These are phyloP conservation scores for Siniperca undulata DNA, from an alignment of 2,797 vertebrate species.

Conservation along the genomic window DNA sequence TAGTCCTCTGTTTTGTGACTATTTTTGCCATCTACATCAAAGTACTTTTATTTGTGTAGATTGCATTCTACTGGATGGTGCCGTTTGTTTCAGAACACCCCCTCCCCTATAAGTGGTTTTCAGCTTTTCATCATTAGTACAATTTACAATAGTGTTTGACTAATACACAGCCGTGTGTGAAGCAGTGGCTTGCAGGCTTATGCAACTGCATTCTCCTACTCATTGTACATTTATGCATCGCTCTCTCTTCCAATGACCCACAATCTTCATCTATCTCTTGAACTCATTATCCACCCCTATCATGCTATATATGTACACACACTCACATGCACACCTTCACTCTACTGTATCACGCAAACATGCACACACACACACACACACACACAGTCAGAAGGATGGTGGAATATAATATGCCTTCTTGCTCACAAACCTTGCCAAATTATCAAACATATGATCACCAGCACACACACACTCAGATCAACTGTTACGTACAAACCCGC, in stretches of 20 bases:
- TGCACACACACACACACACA: not conserved
- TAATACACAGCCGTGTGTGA: slow-evolving; percentile 9
- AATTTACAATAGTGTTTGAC: slow-evolving; percentile 34
- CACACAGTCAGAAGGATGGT: not conserved
- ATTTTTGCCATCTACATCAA: slow-evolving; percentile 16
- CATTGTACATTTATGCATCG: slow-evolving; percentile 14
- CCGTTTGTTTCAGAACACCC: slow-evolving; percentile 1
- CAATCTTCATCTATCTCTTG: slow-evolving; percentile 27
- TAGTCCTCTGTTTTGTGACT: not conserved
- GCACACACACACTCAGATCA: not conserved
- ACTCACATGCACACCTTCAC: not conserved
- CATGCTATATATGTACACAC: not conserved
- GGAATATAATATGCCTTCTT: slow-evolving; percentile 12
- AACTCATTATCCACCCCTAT: slow-evolving; percentile 24
- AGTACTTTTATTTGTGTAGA: slow-evolving; percentile 24
- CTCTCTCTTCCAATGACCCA: slow-evolving; percentile 16
- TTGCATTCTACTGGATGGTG: not conserved
- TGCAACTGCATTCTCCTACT: slow-evolving; percentile 10
- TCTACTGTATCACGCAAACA: not conserved
- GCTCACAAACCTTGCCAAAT: slow-evolving; percentile 26
- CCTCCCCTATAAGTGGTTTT: not conserved
- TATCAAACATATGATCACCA: slow-evolving; percentile 13
- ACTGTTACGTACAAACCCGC: not conserved
- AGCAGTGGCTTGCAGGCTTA: slow-evolving; percentile 22
- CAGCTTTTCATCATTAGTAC: slow-evolving; percentile 40